Evolutionary conservation across 1,140 invertebrate genomes (phyloP), one percentile per base, ranked within the genome.

Genomic region (Drosophila chauvacae): DNA sequence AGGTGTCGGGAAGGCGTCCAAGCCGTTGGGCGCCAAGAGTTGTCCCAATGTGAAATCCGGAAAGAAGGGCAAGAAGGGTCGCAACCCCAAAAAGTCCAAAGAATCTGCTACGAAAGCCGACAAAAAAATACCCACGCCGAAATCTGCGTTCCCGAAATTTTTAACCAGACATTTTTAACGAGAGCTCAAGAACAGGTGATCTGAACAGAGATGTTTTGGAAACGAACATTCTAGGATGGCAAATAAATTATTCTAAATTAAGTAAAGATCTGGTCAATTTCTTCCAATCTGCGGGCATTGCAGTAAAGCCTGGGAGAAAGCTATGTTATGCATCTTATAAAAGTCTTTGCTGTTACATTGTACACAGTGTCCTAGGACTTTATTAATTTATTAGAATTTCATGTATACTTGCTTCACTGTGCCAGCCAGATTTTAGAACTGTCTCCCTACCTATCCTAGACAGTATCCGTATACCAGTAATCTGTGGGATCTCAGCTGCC

Each of bases 401-500:
- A 1, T 18, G 0, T 28, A 26, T 48, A 18, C 3, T 51, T 33
- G 26, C n/a, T 51, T 5, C n/a, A 30, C 48, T 30, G 9, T 51
- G 10, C 2, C 2, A 30, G n/a, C 6, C 11, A 7, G n/a, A n/a
- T 4, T 33, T 51, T 7, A n/a, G 11, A 39, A 23, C 18, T 37
- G 14, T 39, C 23, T 26, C 20, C 14, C 13, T 47, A 14, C 57
- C 57, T 13, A 20, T 9, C 23, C 14, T 37, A 35, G 18, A 6
- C 9, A 28, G 23, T 14, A 26, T 59, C 35, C 35, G 3, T 28
- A 28, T 33, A 23, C 45, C 37, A 72, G 45, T 60, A 64, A 68
- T 66, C 64, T 28, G 35, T 66, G 45, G 37, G 44, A 68, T 68
- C 44, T 23, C 16, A 33, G 7, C 7, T 13, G 28, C 50, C 18